Evolutionary conservation across 2,888 invertebrate species (phyloP).

Genomic region (Alitta virens): DNA sequence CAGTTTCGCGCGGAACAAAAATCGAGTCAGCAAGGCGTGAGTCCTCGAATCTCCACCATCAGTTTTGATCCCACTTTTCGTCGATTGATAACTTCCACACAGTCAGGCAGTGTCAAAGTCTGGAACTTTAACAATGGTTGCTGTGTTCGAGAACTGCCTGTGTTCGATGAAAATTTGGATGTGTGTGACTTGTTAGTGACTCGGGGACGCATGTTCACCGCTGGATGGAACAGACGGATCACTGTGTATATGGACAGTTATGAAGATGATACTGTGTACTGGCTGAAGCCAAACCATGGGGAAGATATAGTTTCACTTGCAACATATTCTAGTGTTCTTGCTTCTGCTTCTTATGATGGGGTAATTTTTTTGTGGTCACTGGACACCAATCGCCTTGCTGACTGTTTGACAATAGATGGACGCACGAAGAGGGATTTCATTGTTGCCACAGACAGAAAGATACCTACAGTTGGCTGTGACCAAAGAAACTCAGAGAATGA

Average conservation of each 20-base stretch:
- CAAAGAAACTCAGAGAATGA: too few relatives aligned
- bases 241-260: slow-evolving; percentile 17
- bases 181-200: slow-evolving; percentile 62
- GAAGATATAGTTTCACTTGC: slow-evolving; percentile 75
- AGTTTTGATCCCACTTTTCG: slow-evolving; percentile 74
- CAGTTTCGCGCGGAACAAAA: slow-evolving; percentile 58
- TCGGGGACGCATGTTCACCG: slow-evolving; percentile 67
- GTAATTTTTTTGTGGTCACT: slow-evolving; percentile 79
- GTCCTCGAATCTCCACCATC: slow-evolving; percentile 65
- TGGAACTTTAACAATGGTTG: slow-evolving; percentile 84
- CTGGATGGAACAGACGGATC: slow-evolving; percentile 71
- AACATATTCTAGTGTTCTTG: slow-evolving; percentile 52
- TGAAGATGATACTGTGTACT: slow-evolving; percentile 6
- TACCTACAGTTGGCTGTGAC: too few relatives aligned
- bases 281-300: slow-evolving; percentile 60
- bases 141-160: slow-evolving; percentile 66
- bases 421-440: too few relatives aligned
- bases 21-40: too few relatives aligned
- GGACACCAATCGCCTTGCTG: slow-evolving; percentile 65
- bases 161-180: slow-evolving; percentile 63
- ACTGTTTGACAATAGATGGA: slow-evolving; percentile 1
- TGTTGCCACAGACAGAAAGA: too few relatives aligned
- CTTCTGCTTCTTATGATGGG: slow-evolving; percentile 72
- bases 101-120: slow-evolving; percentile 75
- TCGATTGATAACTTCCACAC: slow-evolving; percentile 74